Conservation (phyloP, 2,113 vertebrate genomes). For the Coregonus clupeaformis region DNA sequence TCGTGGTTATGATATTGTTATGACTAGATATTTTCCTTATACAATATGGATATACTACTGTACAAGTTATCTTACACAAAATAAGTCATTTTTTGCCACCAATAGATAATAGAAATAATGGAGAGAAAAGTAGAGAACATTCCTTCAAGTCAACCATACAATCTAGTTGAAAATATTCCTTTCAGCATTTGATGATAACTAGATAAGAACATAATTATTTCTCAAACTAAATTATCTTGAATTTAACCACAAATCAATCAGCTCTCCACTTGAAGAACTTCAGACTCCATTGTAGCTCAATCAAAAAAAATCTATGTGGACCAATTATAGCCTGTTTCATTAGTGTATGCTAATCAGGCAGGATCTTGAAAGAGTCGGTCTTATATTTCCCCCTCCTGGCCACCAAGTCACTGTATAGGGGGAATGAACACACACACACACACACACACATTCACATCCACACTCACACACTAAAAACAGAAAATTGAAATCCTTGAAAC, state of each 20-base stretch:
- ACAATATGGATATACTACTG: background rate
- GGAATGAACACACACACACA: conserved; percentile 3
- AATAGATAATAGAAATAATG: background rate
- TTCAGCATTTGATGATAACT: conserved; percentile 72
- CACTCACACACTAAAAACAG: background rate
- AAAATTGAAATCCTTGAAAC: background rate
- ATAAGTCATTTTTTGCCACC: background rate
- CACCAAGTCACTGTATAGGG: background rate
- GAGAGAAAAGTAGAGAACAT: conserved; percentile 27
- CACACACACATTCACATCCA: background rate
- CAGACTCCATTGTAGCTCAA: conserved; percentile 94
- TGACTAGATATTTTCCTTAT: no score
- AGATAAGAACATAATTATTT: conserved; percentile 89
- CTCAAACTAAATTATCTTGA: conserved; percentile 83
- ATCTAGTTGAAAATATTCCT: conserved; percentile 52
- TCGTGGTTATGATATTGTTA: no score
- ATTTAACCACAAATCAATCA: conserved; percentile 93
- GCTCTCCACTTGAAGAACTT: conserved; percentile 82
- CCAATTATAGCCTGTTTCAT: conserved; percentile 89
- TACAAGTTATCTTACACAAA: background rate
- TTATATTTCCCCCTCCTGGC: conserved; percentile 50
- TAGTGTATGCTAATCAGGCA: conserved; percentile 85
- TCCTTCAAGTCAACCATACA: conserved; percentile 1
- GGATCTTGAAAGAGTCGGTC: conserved; percentile 46
- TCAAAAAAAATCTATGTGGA: conserved; percentile 91